phyloP scores from a whole-genome alignment of 2,113 vertebrate species.

The Oreotragus oreotragus region DNA sequence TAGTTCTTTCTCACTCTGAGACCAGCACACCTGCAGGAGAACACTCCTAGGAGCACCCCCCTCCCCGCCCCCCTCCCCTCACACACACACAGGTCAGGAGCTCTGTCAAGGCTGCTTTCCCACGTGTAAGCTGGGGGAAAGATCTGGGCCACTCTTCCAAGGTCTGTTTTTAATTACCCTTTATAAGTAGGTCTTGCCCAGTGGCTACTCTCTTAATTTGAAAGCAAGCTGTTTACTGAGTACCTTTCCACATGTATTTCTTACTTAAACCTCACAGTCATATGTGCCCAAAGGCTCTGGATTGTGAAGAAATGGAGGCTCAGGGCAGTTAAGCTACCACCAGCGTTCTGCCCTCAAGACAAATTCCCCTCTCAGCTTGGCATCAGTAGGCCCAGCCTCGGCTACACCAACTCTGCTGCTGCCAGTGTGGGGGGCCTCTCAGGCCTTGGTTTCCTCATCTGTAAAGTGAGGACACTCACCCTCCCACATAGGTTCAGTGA shows the following conservation, averaged over 20 bases:
- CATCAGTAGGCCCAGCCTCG: background rate
- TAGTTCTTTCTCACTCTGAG: background rate
- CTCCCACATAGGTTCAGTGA: no score
- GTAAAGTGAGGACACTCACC: background rate
- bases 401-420: accelerated
- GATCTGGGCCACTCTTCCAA: background rate
- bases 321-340: background rate
- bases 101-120: background rate
- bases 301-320: background rate
- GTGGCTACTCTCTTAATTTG: background rate
- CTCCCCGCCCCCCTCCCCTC: accelerated
- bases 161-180: background rate
- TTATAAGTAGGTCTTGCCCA: background rate
- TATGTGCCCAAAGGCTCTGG: background rate
- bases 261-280: background rate
- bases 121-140: background rate
- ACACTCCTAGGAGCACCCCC: no score
- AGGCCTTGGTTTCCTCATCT: background rate
- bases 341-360: background rate
- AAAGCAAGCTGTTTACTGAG: background rate
- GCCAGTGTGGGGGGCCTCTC: background rate
- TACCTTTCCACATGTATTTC: background rate
- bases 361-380: background rate
- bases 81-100: background rate
- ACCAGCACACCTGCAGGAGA: background rate